These are phyloP conservation scores for Cassiopea xamachana DNA, from an alignment of 30 jellyfish, hydroid and myxozoan species.

Conservation along the genomic window DNA sequence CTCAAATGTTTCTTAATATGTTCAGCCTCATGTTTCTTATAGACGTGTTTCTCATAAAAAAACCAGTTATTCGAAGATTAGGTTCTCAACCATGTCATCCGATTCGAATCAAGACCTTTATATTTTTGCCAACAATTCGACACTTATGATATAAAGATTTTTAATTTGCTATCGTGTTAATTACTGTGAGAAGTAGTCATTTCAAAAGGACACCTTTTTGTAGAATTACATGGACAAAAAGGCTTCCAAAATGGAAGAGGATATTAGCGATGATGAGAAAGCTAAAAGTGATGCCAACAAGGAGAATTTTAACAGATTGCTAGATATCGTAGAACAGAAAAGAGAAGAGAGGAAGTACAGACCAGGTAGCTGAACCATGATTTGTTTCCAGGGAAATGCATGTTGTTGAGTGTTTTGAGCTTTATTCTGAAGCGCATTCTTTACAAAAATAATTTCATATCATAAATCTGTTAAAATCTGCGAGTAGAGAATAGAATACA, in stretches of 20 bases:
- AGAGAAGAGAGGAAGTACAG: conserved; percentile 79
- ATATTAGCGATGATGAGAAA: conserved; percentile 36
- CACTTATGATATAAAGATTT: too few relatives aligned
- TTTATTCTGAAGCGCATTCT: background rate
- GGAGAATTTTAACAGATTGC: conserved; percentile 62
- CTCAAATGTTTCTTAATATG: too few relatives aligned
- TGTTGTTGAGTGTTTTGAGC: background rate
- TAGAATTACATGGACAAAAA: conserved; percentile 81
- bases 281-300: conserved; percentile 16
- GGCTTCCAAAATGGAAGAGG: conserved; percentile 47
- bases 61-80: too few relatives aligned
- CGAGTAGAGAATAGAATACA: too few relatives aligned
- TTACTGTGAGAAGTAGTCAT: too few relatives aligned
- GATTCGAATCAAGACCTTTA: too few relatives aligned
- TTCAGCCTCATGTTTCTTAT: too few relatives aligned
- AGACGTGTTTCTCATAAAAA: too few relatives aligned
- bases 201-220: background rate
- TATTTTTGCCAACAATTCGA: too few relatives aligned
- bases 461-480: too few relatives aligned
- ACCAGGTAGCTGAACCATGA: conserved; percentile 59
- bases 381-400: background rate
- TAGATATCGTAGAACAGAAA: conserved; percentile 80
- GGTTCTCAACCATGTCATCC: too few relatives aligned
- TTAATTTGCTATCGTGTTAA: too few relatives aligned
- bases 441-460: background rate